These are phyloP conservation scores for Aphelinus certus DNA, from an alignment of 1,140 invertebrate genomes.

Conservation along the genomic window DNA sequence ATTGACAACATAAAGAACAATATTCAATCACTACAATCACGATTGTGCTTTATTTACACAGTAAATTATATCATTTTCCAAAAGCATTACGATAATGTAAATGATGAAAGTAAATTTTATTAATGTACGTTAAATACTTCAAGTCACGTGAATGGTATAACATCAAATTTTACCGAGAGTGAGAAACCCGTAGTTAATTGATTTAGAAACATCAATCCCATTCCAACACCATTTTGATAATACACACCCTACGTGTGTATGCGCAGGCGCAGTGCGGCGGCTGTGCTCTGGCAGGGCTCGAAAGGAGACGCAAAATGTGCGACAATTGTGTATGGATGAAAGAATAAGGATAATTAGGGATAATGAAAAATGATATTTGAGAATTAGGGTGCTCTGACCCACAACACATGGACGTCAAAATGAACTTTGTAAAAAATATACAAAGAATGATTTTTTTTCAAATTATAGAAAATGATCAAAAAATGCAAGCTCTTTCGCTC, in stretches of 20 bases:
- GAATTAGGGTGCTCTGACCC: conserved; percentile 65
- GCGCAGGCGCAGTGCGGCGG: conserved; percentile 53
- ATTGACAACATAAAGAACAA: no score
- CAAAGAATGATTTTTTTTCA: conserved; percentile 36
- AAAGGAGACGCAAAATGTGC: conserved; percentile 50
- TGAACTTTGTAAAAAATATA: conserved; percentile 42
- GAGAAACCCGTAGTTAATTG: no score
- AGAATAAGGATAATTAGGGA: conserved; percentile 39
- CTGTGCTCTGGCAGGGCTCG: conserved; percentile 63
- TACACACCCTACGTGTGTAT: conserved; percentile 28
- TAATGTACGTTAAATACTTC: no score
- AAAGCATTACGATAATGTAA: no score
- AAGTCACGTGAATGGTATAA: no score
- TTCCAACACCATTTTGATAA: conserved; percentile 41
- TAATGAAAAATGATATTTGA: conserved; percentile 43
- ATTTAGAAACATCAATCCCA: not conserved
- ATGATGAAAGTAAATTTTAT: no score
- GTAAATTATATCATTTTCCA: conserved; percentile 1
- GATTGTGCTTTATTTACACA: conserved; percentile 7
- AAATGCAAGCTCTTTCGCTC: conserved; percentile 42
- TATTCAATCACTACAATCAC: not conserved
- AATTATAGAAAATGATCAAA: conserved; percentile 45
- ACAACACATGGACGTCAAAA: conserved; percentile 65
- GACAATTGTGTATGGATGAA: conserved; percentile 37
- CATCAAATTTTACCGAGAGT: no score